phyloP scores from a whole-genome alignment of 2,888 invertebrate genomes.

The Nomada goodeniana region DNA sequence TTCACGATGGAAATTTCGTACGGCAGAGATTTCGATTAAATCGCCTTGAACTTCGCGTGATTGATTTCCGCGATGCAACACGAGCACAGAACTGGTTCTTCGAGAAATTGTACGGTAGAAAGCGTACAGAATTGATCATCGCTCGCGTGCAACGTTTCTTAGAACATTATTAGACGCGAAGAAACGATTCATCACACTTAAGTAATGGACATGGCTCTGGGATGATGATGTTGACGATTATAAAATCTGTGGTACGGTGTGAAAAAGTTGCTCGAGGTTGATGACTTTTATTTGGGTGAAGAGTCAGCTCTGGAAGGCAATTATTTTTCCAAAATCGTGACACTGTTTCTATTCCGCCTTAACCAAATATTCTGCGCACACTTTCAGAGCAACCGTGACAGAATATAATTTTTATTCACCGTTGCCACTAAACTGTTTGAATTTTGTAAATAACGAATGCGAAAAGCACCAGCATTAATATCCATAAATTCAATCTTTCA shows the following conservation, averaged over 20 bases:
- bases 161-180: background rate
- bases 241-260: background rate
- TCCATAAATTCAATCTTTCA: no score
- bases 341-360: no score
- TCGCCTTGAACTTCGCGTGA: background rate
- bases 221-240: background rate
- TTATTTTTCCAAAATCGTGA: no score
- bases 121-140: background rate
- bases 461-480: no score
- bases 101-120: background rate
- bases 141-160: background rate
- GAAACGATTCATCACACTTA: constrained; percentile 19
- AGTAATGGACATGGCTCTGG: background rate
- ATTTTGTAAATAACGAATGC: no score
- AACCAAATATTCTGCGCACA: no score
- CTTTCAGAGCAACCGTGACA: no score
- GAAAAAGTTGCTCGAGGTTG: no score
- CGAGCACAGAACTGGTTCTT: background rate
- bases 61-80: background rate
- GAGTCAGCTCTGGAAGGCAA: no score
- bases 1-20: background rate
- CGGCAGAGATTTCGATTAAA: constrained; percentile 11
- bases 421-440: no score
- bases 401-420: no score
- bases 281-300: no score